A percentile compares a stretch with the other conserved stretches of the same genome.
phyloP scores from a whole-genome alignment of 2,888 invertebrate species.

The Exephanes ischioxanthus region DNA sequence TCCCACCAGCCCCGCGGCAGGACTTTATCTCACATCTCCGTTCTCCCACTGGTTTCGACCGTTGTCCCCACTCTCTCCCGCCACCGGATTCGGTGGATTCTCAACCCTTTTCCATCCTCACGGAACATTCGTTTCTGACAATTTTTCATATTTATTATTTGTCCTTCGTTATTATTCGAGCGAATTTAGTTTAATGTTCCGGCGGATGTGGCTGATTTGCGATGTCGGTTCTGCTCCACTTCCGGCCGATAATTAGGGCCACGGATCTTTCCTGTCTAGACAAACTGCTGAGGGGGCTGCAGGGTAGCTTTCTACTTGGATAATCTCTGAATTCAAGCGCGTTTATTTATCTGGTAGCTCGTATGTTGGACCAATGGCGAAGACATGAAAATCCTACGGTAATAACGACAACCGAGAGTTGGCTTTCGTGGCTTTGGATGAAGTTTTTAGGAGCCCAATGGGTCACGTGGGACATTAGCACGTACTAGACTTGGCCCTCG shows the following conservation, averaged over 20 bases:
- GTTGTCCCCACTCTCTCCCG: constrained; percentile 16
- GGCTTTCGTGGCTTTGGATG: not conserved
- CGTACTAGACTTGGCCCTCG: constrained; percentile 4
- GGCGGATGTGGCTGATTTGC: constrained; percentile 48
- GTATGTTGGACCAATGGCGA: not conserved
- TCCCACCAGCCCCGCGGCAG: constrained; percentile 34
- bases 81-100: constrained; percentile 30
- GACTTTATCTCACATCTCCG: constrained; percentile 61
- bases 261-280: constrained; percentile 48
- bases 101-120: constrained; percentile 19
- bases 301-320: not conserved
- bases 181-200: constrained; percentile 63
- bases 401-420: not conserved
- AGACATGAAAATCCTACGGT: not conserved
- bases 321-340: not conserved
- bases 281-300: not conserved
- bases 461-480: not conserved
- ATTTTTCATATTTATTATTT: constrained; percentile 45
- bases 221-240: constrained; percentile 7
- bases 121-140: not conserved
- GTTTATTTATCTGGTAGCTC: not conserved
- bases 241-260: constrained; percentile 54
- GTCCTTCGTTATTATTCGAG: constrained; percentile 52
- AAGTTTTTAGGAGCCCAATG: not conserved
- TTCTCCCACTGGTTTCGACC: constrained; percentile 45